Conservation (phyloP, 2,888 invertebrate genomes). For the Lithophane socia region DNA sequence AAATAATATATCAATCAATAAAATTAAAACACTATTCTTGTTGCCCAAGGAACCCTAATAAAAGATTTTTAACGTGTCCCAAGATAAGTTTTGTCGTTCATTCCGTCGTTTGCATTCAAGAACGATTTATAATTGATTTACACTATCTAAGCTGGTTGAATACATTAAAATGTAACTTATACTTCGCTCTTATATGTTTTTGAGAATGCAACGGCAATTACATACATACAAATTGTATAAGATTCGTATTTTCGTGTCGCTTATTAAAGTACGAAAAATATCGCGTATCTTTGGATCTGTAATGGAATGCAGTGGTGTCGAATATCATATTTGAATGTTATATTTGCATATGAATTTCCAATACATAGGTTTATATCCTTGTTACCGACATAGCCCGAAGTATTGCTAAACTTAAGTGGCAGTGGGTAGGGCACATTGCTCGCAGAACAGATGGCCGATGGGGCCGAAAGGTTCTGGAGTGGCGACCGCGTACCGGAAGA, state of each 20-base stretch:
- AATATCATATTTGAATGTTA: conserved; percentile 19
- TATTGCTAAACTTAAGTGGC: no score
- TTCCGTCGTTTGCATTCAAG: conserved; percentile 68
- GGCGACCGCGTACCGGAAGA: no score
- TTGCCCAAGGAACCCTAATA: conserved; percentile 49
- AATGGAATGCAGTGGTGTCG: conserved; percentile 19
- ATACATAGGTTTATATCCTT: not conserved
- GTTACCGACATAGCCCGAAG: no score
- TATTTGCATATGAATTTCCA: conserved; percentile 42
- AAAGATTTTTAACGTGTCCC: conserved; percentile 32
- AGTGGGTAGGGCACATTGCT: no score
- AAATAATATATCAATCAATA: no score
- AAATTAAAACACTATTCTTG: no score
- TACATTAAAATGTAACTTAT: conserved; percentile 66
- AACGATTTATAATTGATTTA: conserved; percentile 74
- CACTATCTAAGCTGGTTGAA: conserved; percentile 58
- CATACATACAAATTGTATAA: conserved; percentile 50
- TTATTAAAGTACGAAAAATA: conserved; percentile 52
- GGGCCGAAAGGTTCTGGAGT: no score
- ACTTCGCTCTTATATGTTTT: conserved; percentile 49
- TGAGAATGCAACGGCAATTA: conserved; percentile 43
- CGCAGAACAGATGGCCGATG: no score
- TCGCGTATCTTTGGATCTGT: conserved; percentile 30
- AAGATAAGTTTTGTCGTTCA: conserved; percentile 57
- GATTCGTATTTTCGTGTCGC: conserved; percentile 24